Conservation (phyloP, 2,113 vertebrate genomes). For the Leuciscus idus region DNA sequence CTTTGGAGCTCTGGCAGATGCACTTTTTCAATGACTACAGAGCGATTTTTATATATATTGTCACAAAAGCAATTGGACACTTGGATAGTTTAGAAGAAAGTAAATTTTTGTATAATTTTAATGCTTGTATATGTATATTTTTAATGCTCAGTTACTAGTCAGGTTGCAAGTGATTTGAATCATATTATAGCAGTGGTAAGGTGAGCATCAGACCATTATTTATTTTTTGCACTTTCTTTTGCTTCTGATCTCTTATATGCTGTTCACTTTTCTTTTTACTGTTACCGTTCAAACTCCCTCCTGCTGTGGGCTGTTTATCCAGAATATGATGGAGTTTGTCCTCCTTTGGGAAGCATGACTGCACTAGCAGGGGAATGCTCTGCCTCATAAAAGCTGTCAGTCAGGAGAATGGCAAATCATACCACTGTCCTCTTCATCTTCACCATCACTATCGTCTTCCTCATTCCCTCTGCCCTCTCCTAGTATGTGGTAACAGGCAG, state of each 20-base stretch:
- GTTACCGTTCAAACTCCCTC: not conserved
- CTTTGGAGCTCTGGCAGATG: not conserved
- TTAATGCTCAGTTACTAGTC: not conserved
- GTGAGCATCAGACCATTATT: not conserved
- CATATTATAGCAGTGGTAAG: not conserved
- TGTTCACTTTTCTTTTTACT: not conserved
- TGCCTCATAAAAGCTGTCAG: not conserved
- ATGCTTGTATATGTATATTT: not conserved
- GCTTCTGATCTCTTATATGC: slow-evolving; percentile 1
- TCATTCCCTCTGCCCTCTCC: slow-evolving; percentile 52
- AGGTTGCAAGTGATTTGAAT: not conserved
- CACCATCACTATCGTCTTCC: slow-evolving; percentile 53
- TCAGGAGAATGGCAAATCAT: slow-evolving; percentile 34
- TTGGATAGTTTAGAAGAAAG: not conserved
- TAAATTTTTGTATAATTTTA: not conserved
- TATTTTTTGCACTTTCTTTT: slow-evolving; percentile 1
- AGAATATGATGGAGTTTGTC: slow-evolving; percentile 27
- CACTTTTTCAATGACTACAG: not conserved
- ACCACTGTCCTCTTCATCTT: slow-evolving; percentile 48
- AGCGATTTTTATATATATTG: not conserved
- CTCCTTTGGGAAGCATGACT: slow-evolving; percentile 39
- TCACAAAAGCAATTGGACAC: not conserved
- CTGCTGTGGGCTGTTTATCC: slow-evolving; percentile 26
- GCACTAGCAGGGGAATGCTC: slow-evolving; percentile 8
- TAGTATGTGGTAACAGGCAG: slow-evolving; percentile 59